Evolutionary conservation across 1,140 invertebrate species (phyloP), one percentile per base, ranked within the genome.

Genomic region (Monomorium pharaonis): DNA sequence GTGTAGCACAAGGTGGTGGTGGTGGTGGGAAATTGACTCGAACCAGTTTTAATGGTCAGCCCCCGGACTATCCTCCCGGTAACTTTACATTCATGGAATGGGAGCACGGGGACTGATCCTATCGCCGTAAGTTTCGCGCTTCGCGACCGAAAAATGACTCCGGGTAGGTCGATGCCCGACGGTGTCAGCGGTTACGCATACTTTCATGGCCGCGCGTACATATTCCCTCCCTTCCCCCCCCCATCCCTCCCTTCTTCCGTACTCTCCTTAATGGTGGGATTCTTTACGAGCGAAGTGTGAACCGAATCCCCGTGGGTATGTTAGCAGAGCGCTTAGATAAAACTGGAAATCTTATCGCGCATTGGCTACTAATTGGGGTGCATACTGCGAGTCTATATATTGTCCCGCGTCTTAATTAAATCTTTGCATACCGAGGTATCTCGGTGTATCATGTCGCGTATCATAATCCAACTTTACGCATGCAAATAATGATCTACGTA

Each of bases 1-100:
- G 67, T 56, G 27, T 47, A n/a, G 42, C 27, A 6, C 30, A 14
- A 37, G 44, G 6, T 51, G 65, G n/a, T 24, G 33, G 83, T 86
- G 86, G n/a, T n/a, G n/a, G n/a, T n/a, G n/a, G n/a, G 84, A 89
- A 92, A 92, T 92, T 85, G 88, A 84, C 80, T 87, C 63, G 86
- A 86, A 85, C 78, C 85, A 85, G 90, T 91, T 90, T 89, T 91
- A 91, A 88, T 88, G 85, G 84, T 51, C 78, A 70, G 42, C 65
- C 12, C n/a, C 74, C 67, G 24, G 42, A 74, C 84, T 84, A 81
- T 86, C 78, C 89, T 83, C 69, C 18, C 60, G 60, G 84, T 88
- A 83, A 92, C 91, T 93, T 93, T 69, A 88, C 89, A 93, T 93
- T 93, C 92, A 93, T 93, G 89, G 90, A 83, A 83, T 92, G 92